A percentile compares a stretch with the other conserved stretches of the same genome.
These are phyloP conservation scores for Andrena dorsata DNA, from an alignment of 2,888 invertebrate genomes.

Conservation along the genomic window DNA sequence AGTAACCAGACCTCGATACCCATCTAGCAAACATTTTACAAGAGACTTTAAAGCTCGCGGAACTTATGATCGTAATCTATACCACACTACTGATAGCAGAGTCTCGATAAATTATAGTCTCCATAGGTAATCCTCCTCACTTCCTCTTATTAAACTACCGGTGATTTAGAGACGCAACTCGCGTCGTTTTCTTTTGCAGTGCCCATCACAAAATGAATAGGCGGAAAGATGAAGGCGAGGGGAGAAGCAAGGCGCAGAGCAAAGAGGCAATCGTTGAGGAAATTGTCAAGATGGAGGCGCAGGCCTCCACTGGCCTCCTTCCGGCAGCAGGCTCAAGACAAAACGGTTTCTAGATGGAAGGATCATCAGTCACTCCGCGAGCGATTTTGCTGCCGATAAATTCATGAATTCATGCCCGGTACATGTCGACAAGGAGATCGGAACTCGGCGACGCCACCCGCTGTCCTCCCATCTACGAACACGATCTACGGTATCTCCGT, in stretches of 20 bases:
- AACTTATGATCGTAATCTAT: not conserved
- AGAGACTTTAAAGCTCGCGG: not conserved
- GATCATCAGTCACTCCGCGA: constrained; percentile 63
- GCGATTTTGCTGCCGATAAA: constrained; percentile 65
- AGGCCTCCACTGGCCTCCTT: constrained; percentile 16
- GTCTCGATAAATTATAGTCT: no score
- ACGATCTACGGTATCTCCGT: constrained; percentile 50
- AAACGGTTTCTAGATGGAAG: constrained; percentile 56
- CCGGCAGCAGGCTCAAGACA: constrained; percentile 25
- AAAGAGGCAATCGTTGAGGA: constrained; percentile 1
- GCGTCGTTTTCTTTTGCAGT: no score
- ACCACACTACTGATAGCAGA: no score
- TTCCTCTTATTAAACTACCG: no score
- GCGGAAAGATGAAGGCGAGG: no score
- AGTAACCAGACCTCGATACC: no score
- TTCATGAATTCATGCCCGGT: constrained; percentile 54
- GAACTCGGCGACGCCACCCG: constrained; percentile 57
- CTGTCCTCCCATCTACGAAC: constrained; percentile 65
- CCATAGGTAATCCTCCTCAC: no score
- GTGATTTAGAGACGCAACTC: no score
- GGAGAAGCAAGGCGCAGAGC: not conserved
- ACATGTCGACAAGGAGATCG: constrained; percentile 58
- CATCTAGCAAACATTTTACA: not conserved
- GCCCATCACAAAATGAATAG: not conserved
- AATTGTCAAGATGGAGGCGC: constrained; percentile 17